Base-by-base conservation (phyloP, 1,140 invertebrate genomes). In the Leptinotarsa defecta region DNA sequence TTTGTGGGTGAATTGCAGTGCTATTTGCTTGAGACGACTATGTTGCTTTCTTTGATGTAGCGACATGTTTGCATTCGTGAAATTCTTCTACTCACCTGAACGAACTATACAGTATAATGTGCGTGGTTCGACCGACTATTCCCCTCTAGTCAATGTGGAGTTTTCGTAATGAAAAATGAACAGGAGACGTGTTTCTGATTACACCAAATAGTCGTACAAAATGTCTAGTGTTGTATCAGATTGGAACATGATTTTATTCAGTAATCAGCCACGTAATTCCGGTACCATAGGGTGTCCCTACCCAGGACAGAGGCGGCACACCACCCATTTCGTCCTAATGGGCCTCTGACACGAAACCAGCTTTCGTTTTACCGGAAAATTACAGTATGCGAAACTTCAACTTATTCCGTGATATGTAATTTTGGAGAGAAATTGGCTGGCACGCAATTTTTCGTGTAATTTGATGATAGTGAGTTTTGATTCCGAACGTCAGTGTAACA, bases 251-350 rank as follows among this genome's bases (percentile, higher is more conserved):
- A 73, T 78, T 80, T 78, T 75, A 76, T 80, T 78, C 65, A 74
- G 77, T 78, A 80, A 80, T 80, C 79, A 76, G 75, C 67, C 52
- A 72, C 67, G 77, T 78, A 78, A 80, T 80, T 80, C 79, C 76
- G 79, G 79, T 80, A 80, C 79, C 79, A 80, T 48, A 80, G 77
- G 79, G 79, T 80, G 79, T 80, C 79, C 77, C 75, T 79, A 79
- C 78, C 78, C 68, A 77, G 72, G 61, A 73, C 71, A 73, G 71
- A 73, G 74, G 70, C 77, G 77, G 74, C 65, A 73, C 75, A 74
- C 52, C 74, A 70, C 61, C 74, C 61, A 69, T 65, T 68, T 64
- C 48, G 22, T 11, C 17, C 75, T 78, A 80, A 80, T 73, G 77
- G 77, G 61, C 64, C 70, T 65, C 68, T 74, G 74, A 72, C 79